Evolutionary conservation across 1,140 invertebrate species (phyloP), one percentile per base, ranked within the genome.

Genomic region (Halesus radiatus): DNA sequence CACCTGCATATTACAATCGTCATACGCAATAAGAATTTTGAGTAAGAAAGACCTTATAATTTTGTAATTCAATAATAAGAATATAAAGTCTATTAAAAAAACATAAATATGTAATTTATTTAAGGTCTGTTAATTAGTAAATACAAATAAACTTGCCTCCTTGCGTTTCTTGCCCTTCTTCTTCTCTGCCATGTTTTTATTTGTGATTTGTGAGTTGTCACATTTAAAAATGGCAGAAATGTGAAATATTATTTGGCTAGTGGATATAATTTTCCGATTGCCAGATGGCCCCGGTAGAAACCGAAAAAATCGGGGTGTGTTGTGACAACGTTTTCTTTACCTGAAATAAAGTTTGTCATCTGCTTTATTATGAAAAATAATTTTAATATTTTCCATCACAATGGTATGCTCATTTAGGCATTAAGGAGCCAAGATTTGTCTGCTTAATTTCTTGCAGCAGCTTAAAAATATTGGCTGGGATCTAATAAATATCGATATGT

Each of bases 121-220:
- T 50, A 45, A 72, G 32, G 8, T 8, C 7, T 50, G 16, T 18
- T 52, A 6, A 50, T 72, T 50, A 78, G 68, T 62, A 81, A 73
- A 82, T 80, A 84, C 85, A 85, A 84, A 80, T 79, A 85, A 84
- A 88, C 89, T 91, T 90, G 94, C 94, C 87, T 94, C 93, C 91
- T 94, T 94, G 80, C 93, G 93, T 84, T 93, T 94, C 87, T 92
- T 92, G 85, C 90, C 92, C 91, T 93, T 94, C 86, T 92, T 92
- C 86, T 94, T 94, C 84, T 95, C 94, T 88, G 93, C 93, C 93
- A 95, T 95, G 86, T 73, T 79, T 79, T 79, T 79, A 73, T 73
- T 58, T 79, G 78, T 79, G 75, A 74, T 53, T 70, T 70, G n/a
- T 50, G 66, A 50, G 66, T 70, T 70, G 66, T 70, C 66, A 70